phyloP scores from a whole-genome alignment of 2,888 invertebrate genomes.

The Torymus aiolomorphi region DNA sequence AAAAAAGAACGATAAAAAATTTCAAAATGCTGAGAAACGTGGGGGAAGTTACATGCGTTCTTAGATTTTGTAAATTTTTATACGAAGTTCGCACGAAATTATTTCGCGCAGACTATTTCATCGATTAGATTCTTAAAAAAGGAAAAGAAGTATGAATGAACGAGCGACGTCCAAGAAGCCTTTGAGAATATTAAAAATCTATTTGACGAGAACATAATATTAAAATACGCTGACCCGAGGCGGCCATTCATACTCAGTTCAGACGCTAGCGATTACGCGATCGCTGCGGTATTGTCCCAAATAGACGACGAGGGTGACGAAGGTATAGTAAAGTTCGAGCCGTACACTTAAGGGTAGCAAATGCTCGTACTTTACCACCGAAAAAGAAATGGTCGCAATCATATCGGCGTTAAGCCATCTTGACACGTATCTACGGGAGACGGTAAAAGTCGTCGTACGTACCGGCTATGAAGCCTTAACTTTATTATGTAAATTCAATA shows the following conservation, averaged over 20 bases:
- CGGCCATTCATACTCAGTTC: neutral
- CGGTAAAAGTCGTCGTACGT: neutral
- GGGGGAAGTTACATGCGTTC: neutral
- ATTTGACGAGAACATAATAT: neutral
- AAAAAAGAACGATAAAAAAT: neutral
- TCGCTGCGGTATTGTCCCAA: neutral
- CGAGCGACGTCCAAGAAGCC: neutral
- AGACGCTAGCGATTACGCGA: neutral
- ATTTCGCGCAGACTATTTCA: neutral
- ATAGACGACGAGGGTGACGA: neutral
- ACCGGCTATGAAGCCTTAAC: neutral
- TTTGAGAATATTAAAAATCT: neutral
- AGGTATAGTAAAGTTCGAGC: neutral
- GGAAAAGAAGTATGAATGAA: neutral
- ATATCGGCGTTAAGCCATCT: neutral
- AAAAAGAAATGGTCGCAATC: neutral
- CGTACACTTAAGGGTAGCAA: neutral
- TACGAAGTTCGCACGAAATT: neutral
- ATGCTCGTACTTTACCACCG: neutral
- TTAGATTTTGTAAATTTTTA: neutral
- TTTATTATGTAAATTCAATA: slow-evolving; percentile 2
- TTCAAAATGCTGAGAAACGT: neutral
- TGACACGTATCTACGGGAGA: neutral
- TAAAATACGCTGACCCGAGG: neutral
- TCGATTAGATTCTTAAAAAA: no score